These are phyloP conservation scores for Heliconius hortense DNA, from an alignment of 2,888 invertebrate species.

Conservation along the genomic window DNA sequence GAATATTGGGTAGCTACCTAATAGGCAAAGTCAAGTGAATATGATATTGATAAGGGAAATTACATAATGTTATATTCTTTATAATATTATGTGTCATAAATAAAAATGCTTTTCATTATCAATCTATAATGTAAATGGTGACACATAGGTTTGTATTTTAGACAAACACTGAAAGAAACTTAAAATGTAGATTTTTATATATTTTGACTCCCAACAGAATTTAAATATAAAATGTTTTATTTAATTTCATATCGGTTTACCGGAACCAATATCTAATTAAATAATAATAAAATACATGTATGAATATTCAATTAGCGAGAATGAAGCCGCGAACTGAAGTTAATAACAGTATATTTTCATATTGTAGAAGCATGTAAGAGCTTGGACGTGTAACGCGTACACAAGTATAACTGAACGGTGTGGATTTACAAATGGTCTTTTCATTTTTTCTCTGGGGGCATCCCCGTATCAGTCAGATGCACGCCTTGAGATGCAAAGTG, in stretches of 20 bases:
- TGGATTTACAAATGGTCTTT: slow-evolving; percentile 79
- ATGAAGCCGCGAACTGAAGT: slow-evolving; percentile 1
- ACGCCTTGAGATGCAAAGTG: slow-evolving; percentile 81
- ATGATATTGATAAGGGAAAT: neutral
- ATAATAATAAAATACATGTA: neutral
- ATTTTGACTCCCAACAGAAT: too few species aligned
- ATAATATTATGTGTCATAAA: too few species aligned
- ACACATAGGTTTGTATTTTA: neutral
- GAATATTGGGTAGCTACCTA: slow-evolving; percentile 23
- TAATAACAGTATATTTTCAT: slow-evolving; percentile 31
- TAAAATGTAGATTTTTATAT: too few species aligned
- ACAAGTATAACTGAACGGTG: slow-evolving; percentile 70
- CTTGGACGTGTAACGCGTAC: slow-evolving; percentile 48
- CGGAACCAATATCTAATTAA: neutral
- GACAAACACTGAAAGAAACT: neutral
- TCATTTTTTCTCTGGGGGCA: slow-evolving; percentile 77
- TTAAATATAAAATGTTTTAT: neutral
- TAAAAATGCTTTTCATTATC: too few species aligned
- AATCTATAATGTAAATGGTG: too few species aligned
- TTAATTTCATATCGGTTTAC: neutral
- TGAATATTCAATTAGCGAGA: neutral
- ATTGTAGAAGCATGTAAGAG: slow-evolving; percentile 34
- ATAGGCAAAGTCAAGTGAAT: neutral
- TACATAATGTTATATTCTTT: too few species aligned
- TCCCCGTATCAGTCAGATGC: slow-evolving; percentile 76